A percentile compares a stretch with the other conserved stretches of the same genome.
Evolutionary conservation across 64 coral and sea anemone genomes (phyloP).

Genomic region (Montipora cactus): DNA sequence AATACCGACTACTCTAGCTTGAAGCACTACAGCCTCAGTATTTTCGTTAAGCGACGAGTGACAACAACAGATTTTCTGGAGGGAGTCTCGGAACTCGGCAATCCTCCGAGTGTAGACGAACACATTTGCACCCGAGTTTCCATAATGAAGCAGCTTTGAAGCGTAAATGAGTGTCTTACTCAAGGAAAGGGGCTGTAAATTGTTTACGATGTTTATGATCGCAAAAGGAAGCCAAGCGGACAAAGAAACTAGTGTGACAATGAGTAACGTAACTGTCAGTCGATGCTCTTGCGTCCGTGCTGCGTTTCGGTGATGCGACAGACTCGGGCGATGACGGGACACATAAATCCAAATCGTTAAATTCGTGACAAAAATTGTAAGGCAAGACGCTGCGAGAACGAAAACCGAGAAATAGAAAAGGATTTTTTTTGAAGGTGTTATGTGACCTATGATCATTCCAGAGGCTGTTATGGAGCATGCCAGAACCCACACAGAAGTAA

Average conservation of each 20-base stretch:
- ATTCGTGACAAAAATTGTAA: slow-evolving; percentile 47
- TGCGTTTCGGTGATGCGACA: slow-evolving; percentile 19
- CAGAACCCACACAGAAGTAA: slow-evolving; percentile 19
- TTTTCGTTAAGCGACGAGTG: neutral
- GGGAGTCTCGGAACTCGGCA: slow-evolving; percentile 21
- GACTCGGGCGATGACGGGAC: neutral
- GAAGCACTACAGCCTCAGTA: neutral
- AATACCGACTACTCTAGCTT: neutral
- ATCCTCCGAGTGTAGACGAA: slow-evolving; percentile 59
- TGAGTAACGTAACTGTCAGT: slow-evolving; percentile 59
- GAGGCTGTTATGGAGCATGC: neutral
- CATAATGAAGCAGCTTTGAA: slow-evolving; percentile 60
- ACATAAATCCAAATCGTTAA: slow-evolving; percentile 50
- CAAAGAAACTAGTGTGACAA: slow-evolving; percentile 58
- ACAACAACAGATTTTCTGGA: neutral
- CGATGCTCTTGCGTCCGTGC: neutral
- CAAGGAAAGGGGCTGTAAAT: neutral
- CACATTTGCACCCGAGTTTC: slow-evolving; percentile 62
- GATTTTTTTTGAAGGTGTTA: neutral
- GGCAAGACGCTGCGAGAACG: slow-evolving; percentile 22
- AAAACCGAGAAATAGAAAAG: slow-evolving; percentile 20
- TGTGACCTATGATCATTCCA: slow-evolving; percentile 1
- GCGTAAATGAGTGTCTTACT: slow-evolving; percentile 2
- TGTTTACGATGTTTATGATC: slow-evolving; percentile 33
- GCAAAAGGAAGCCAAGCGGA: slow-evolving; percentile 54